Conservation (phyloP, 1,140 invertebrate species). For the Trypoxylus dichotomus region DNA sequence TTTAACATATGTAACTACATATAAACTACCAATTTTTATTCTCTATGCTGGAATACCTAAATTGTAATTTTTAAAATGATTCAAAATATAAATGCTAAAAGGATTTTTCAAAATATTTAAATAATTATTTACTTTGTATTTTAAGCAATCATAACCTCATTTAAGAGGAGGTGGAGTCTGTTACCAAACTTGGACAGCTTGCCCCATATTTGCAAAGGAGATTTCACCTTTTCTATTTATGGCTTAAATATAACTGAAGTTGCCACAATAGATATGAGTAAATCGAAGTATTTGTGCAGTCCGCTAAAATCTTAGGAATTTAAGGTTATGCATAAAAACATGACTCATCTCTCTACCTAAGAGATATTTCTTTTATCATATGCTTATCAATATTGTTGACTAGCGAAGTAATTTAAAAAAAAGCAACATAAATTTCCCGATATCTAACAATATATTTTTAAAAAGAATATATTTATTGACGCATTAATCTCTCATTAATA, state of each 20-base stretch:
- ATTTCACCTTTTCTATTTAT: neutral
- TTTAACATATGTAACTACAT: too few relatives aligned
- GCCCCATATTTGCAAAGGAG: neutral
- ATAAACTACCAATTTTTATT: too few relatives aligned
- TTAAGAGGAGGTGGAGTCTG: neutral
- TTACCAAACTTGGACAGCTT: neutral
- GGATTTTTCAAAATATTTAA: too few relatives aligned
- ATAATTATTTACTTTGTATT: too few relatives aligned
- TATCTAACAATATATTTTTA: neutral
- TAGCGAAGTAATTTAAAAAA: neutral
- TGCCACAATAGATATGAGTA: neutral
- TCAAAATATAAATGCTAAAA: too few relatives aligned
- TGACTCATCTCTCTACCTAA: neutral
- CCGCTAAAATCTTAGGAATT: neutral
- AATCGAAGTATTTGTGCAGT: neutral
- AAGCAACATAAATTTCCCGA: neutral
- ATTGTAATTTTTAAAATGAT: too few relatives aligned
- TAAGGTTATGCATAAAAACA: neutral
- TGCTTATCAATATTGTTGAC: neutral
- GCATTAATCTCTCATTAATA: neutral
- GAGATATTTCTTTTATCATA: neutral
- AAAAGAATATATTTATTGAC: constrained; percentile 21
- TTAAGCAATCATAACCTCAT: neutral
- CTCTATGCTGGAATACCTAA: too few relatives aligned
- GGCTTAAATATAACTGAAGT: neutral